A percentile compares a stretch with the other conserved stretches of the same genome.
These are phyloP conservation scores for Leptobrachium ailaonicum DNA, from an alignment of 2,113 vertebrate genomes.

Conservation along the genomic window DNA sequence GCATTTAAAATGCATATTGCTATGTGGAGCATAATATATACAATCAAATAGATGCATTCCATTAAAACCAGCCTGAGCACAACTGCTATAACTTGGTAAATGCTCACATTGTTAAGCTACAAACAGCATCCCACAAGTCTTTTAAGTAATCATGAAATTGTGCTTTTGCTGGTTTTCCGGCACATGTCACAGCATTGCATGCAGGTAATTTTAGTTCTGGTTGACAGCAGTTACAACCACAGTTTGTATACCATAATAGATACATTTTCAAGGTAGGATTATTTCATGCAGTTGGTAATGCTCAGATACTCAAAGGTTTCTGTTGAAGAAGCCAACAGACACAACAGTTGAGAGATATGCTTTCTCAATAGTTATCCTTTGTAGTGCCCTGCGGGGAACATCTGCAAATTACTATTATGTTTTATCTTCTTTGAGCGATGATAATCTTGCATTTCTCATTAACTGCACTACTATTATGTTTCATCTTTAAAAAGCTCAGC, in stretches of 20 bases:
- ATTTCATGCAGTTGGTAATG: conserved; percentile 33
- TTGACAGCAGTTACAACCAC: conserved; percentile 21
- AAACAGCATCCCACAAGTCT: too few species aligned
- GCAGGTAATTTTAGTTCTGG: conserved; percentile 19
- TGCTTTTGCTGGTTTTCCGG: too few species aligned
- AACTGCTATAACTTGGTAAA: too few species aligned
- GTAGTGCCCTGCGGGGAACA: conserved; percentile 33
- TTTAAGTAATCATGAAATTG: too few species aligned
- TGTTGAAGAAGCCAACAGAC: conserved; percentile 33
- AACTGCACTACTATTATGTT: conserved; percentile 39
- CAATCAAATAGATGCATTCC: too few species aligned
- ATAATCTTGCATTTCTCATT: conserved; percentile 42
- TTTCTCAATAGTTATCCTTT: conserved; percentile 39
- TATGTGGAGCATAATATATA: too few species aligned
- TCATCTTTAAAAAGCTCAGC: conserved; percentile 24
- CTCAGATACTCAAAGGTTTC: conserved; percentile 27
- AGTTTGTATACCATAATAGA: background rate
- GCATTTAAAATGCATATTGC: too few species aligned
- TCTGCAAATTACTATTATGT: conserved; percentile 44
- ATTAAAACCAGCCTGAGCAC: too few species aligned
- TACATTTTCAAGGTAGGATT: conserved; percentile 15
- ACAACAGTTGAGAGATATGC: conserved; percentile 37
- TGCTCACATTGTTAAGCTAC: too few species aligned
- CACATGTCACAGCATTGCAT: too few species aligned
- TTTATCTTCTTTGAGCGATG: conserved; percentile 43